phyloP scores from a whole-genome alignment of 2,888 invertebrate species.

The Siphonodentalium dalli region DNA sequence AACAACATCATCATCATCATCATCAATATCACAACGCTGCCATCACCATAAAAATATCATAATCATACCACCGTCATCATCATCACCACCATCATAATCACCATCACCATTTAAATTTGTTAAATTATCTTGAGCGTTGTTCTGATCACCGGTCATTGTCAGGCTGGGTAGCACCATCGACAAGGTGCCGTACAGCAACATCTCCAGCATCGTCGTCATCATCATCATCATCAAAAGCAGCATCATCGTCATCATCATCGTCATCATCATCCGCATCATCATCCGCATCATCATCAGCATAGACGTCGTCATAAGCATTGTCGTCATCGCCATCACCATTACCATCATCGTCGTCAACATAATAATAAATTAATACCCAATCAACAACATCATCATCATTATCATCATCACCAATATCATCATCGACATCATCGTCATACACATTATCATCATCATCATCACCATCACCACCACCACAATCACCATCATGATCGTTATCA shows the following conservation, averaged over 20 bases:
- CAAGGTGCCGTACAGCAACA: neutral
- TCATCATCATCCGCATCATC: neutral
- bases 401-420: too few species aligned
- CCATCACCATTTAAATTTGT: neutral
- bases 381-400: too few species aligned
- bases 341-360: neutral
- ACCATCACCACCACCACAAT: slow-evolving; percentile 1
- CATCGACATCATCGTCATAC: neutral
- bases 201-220: slow-evolving; percentile 1
- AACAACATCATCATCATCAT: too few species aligned
- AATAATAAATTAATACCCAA: neutral
- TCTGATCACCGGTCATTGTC: too few species aligned
- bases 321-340: neutral
- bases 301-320: neutral
- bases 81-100: slow-evolving; percentile 8
- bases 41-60: too few species aligned
- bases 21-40: too few species aligned
- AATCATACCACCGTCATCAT: slow-evolving; percentile 3
- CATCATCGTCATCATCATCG: slow-evolving; percentile 2
- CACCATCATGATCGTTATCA: slow-evolving; percentile 5
- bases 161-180: too few species aligned
- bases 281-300: too few species aligned
- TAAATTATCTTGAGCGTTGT: slow-evolving; percentile 1
- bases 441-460: slow-evolving; percentile 9
- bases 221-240: slow-evolving; percentile 7